These are phyloP conservation scores for Desmodus rotundus DNA, from an alignment of 2,113 vertebrate genomes.

Conservation along the genomic window DNA sequence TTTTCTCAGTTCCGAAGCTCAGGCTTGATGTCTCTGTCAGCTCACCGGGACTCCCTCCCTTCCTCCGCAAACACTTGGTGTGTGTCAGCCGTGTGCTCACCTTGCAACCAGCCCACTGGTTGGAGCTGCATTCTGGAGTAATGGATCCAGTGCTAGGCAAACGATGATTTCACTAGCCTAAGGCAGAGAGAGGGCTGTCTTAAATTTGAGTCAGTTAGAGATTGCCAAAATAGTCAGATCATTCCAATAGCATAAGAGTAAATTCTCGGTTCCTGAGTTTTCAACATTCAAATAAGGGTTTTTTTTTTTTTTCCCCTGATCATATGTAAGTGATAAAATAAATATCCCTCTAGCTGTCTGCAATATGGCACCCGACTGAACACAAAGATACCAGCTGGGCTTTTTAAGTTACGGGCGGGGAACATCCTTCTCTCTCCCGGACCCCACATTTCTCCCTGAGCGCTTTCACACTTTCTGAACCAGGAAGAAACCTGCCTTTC, in stretches of 20 bases:
- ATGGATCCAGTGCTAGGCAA: neutral
- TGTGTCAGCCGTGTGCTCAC: neutral
- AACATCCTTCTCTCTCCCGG: neutral
- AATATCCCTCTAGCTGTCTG: neutral
- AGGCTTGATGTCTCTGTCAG: neutral
- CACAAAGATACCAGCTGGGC: neutral
- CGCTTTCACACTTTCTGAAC: neutral
- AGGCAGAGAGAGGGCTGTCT: neutral
- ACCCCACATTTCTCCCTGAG: neutral
- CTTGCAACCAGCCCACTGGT: neutral
- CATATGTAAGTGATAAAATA: neutral
- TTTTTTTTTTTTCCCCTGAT: neutral
- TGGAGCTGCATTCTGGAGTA: neutral
- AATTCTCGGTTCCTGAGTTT: neutral
- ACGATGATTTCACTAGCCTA: neutral
- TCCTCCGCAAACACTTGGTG: neutral
- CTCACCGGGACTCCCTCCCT: neutral
- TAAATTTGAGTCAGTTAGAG: neutral
- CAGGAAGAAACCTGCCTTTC: neutral
- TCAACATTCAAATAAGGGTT: neutral
- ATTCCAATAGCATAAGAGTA: neutral
- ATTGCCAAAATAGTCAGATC: neutral
- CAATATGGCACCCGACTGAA: neutral
- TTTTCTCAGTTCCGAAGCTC: neutral
- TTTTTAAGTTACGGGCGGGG: neutral